Percentiles rank a stretch among this genome's conserved stretches.
phyloP scores from a whole-genome alignment of 2,113 vertebrate genomes.

The Rissa tridactyla region DNA sequence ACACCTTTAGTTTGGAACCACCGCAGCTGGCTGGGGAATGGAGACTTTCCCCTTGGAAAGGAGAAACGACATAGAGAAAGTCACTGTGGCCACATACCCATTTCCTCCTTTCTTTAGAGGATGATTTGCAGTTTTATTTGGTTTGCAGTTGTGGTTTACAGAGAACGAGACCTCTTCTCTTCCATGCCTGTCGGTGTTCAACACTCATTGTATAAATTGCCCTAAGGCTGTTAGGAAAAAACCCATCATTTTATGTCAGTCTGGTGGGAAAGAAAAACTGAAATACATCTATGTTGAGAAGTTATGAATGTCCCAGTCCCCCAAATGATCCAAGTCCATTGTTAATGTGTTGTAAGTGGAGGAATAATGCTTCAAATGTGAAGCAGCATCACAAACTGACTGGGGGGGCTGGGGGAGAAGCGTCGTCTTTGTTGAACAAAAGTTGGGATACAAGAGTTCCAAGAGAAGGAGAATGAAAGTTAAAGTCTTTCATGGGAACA shows the following conservation, averaged over 20 bases:
- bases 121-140: background rate
- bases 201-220: background rate
- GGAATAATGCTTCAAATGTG: background rate
- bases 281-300: background rate
- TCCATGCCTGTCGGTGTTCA: background rate
- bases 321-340: background rate
- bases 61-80: background rate
- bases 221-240: background rate
- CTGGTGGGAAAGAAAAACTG: background rate
- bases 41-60: background rate
- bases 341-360: background rate
- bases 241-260: accelerated
- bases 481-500: background rate
- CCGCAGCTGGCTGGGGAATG: background rate
- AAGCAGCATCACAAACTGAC: background rate
- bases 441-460: background rate
- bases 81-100: background rate
- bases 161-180: background rate
- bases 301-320: background rate
- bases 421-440: background rate
- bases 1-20: background rate
- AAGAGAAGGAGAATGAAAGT: background rate
- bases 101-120: background rate
- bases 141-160: background rate
- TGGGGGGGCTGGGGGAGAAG: background rate